Conservation (phyloP, 1,140 invertebrate genomes). For the Ptiloglossa arizonensis region DNA sequence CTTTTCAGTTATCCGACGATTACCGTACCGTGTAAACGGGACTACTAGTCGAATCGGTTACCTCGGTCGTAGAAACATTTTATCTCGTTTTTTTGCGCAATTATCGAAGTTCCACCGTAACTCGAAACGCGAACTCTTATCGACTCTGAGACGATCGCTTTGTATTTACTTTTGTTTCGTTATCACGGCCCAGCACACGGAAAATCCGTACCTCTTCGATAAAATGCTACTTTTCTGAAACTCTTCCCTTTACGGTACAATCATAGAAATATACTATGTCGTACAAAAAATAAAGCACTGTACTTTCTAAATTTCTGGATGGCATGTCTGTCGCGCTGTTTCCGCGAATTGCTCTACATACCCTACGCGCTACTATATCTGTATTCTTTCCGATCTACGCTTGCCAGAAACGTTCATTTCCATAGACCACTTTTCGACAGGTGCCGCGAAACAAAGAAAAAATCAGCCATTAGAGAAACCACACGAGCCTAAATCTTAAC, state of each 20-base stretch:
- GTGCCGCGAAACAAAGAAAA: slow-evolving; percentile 40
- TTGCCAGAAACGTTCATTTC: slow-evolving; percentile 12
- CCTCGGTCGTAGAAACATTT: too few relatives aligned
- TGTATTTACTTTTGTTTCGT: not conserved
- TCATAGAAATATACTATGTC: slow-evolving; percentile 61
- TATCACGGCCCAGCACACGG: not conserved
- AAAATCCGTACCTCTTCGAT: slow-evolving; percentile 16
- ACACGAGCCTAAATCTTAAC: not conserved
- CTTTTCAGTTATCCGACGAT: too few relatives aligned
- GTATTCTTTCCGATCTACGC: slow-evolving; percentile 20
- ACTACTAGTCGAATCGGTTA: too few relatives aligned
- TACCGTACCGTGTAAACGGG: too few relatives aligned
- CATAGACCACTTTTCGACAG: not conserved
- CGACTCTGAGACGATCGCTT: not conserved
- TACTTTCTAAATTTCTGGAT: slow-evolving; percentile 74
- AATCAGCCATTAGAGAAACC: slow-evolving; percentile 31
- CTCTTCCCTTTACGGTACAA: slow-evolving; percentile 42
- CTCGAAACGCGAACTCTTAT: not conserved
- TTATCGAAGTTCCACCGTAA: not conserved
- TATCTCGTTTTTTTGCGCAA: slow-evolving; percentile 33
- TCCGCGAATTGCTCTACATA: slow-evolving; percentile 30
- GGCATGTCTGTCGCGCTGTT: slow-evolving; percentile 60
- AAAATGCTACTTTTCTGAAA: slow-evolving; percentile 57
- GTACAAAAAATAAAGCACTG: slow-evolving; percentile 78
- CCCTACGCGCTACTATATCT: slow-evolving; percentile 5